Conservation (phyloP, 2,113 vertebrate genomes). For the human (Homo sapiens) region GRCh38 chr5:399001-399500, state of each 20-base stretch:
- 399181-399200: not conserved
- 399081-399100: not conserved
- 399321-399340: fast-evolving
- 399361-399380: not conserved
- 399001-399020: not conserved
- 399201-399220: too few relatives aligned
- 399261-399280: fast-evolving
- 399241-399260: not conserved
- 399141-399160: not conserved
- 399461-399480: not conserved
- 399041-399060: not conserved
- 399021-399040: not conserved
- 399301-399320: fast-evolving
- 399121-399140: not conserved
- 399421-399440: not conserved
- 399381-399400: not conserved
- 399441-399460: too few relatives aligned
- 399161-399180: not conserved
- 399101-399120: not conserved
- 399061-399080: not conserved
- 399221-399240: not conserved
- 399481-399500: not conserved
- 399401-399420: not conserved
- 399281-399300: not conserved
- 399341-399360: not conserved